Percentiles rank a stretch among this genome's conserved stretches.
Evolutionary conservation across 1,140 invertebrate genomes (phyloP).

Genomic region (Panagrolaimus sp.): DNA sequence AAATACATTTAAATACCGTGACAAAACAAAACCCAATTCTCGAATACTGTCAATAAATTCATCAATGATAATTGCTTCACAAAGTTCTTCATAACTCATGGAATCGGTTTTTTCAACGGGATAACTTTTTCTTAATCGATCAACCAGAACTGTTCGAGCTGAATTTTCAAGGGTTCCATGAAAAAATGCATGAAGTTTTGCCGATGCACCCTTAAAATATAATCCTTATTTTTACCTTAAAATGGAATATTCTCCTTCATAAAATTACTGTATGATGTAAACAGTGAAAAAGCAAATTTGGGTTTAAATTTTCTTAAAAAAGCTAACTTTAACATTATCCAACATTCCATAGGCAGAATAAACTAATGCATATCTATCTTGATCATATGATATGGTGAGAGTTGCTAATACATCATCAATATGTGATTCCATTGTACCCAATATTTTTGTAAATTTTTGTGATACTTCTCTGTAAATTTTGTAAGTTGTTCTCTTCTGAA

Average conservation of each 20-base stretch:
- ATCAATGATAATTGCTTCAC: slow-evolving; percentile 33
- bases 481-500: neutral
- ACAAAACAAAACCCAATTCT: slow-evolving; percentile 16
- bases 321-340: slow-evolving; percentile 21
- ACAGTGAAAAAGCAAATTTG: too few species aligned
- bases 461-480: slow-evolving; percentile 43
- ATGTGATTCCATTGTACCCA: slow-evolving; percentile 39
- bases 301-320: too few species aligned
- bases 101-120: slow-evolving; percentile 23
- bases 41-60: slow-evolving; percentile 13
- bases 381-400: slow-evolving; percentile 40
- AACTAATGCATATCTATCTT: slow-evolving; percentile 41
- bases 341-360: slow-evolving; percentile 48
- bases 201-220: slow-evolving; percentile 16
- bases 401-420: slow-evolving; percentile 46
- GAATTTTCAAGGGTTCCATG: slow-evolving; percentile 37
- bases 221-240: too few species aligned
- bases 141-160: slow-evolving; percentile 35
- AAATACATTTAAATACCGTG: neutral
- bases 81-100: slow-evolving; percentile 45
- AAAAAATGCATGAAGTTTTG: slow-evolving; percentile 45
- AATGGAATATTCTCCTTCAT: too few species aligned
- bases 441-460: slow-evolving; percentile 32
- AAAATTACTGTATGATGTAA: too few species aligned
- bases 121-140: slow-evolving; percentile 24